Percentiles rank a stretch among this genome's conserved stretches.
phyloP scores from a whole-genome alignment of 2,797 vertebrate genomes.

The Brachyrhaphis roseni region DNA sequence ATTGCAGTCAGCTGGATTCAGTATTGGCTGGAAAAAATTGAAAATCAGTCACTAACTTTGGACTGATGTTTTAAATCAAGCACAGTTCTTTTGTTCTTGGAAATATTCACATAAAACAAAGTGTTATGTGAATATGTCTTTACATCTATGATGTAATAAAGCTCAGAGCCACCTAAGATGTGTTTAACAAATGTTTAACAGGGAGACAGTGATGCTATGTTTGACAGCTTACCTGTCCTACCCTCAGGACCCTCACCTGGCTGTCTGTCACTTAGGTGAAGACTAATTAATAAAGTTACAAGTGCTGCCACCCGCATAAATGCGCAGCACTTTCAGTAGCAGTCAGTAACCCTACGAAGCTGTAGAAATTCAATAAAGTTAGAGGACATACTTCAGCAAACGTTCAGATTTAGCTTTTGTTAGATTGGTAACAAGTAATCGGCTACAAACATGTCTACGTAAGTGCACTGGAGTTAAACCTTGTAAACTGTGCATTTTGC shows the following conservation, averaged over 20 bases:
- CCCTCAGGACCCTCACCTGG: constrained; percentile 6
- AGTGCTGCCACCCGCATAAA: constrained; percentile 12
- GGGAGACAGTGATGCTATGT: constrained; percentile 2
- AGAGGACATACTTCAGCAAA: constrained; percentile 1
- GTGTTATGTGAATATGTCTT: not conserved
- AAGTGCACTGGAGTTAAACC: not conserved
- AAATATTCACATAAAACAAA: not conserved
- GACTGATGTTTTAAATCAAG: not conserved
- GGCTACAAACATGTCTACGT: not conserved
- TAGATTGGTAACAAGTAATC: not conserved
- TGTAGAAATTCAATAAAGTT: constrained; percentile 8
- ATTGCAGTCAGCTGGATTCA: not conserved
- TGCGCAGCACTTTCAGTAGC: not conserved
- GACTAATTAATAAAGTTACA: constrained; percentile 25
- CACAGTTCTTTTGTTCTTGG: not conserved
- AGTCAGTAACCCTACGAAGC: constrained; percentile 3
- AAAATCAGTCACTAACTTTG: not conserved
- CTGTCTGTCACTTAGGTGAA: constrained; percentile 1
- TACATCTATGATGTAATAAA: not conserved
- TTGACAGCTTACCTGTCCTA: constrained; percentile 13
- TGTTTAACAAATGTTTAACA: not conserved
- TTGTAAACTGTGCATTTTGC: not conserved
- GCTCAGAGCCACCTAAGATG: not conserved
- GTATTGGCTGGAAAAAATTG: not conserved
- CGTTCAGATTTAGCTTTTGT: not conserved